Base-by-base conservation (phyloP, 1,140 invertebrate genomes). In the Ruditapes philippinarum region DNA sequence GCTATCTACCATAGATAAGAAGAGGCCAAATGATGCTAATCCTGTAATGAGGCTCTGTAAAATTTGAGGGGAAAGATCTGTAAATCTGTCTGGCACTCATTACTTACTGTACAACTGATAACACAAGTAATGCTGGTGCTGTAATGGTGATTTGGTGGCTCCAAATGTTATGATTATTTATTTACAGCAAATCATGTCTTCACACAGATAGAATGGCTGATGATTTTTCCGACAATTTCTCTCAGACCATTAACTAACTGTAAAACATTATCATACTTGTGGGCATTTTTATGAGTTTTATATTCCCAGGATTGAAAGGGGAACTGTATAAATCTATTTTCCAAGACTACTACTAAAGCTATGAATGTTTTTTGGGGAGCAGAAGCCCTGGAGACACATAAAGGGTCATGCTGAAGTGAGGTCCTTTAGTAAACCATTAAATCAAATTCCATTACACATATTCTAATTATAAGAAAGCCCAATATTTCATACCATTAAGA, bases 11-110 rank as follows among this genome's bases (percentile, higher is more conserved):
- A 57, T 57, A 4, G 54, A 57, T 57, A 57, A 57, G n/a, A 57
- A n/a, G n/a, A 57, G 17, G 25, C 19, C 54, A n/a, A 57, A 19
- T 57, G 54, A 57, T 57, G 54, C n/a, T 57, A 57, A 57, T 57
- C 54, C 17, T 57, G 54, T 57, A n/a, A 57, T n/a, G 17, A 22
- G 54, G 9, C 54, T 57, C 5, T n/a, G 54, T 57, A 57, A 57
- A 57, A 57, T 57, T n/a, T 57, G 54, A 57, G 54, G 54, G 54
- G 54, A 57, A 57, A 57, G 54, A 57, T 57, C 54, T 57, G 54
- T 57, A n/a, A 19, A 57, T 12, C 25, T 57, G 54, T 57, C 54
- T 57, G 54, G 54, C 17, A 57, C 9, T 57, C 19, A 57, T n/a
- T n/a, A 57, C 42, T 57, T 7, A 4, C 54, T 12, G 54, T 7